Evolutionary conservation across 2,797 vertebrate species (phyloP).

Genomic region (Sparidentex hasta): DNA sequence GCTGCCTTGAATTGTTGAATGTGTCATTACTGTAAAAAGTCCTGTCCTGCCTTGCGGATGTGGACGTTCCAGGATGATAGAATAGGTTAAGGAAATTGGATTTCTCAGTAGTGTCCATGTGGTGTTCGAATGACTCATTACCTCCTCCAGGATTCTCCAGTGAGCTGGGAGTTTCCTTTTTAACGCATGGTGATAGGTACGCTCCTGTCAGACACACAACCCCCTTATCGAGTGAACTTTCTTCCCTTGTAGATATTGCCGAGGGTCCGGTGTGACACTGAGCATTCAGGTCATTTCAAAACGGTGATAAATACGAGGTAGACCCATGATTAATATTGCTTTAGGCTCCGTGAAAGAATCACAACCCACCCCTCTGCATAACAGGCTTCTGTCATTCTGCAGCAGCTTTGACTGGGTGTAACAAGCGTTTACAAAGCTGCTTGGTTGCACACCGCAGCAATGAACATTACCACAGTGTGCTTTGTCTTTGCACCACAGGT

Average conservation of each 20-base stretch:
- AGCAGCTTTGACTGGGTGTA: constrained; percentile 27
- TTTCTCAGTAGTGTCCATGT: not conserved
- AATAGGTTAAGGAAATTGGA: not conserved
- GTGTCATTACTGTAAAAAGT: constrained; percentile 2
- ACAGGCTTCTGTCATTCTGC: not conserved
- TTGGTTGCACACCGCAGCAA: not conserved
- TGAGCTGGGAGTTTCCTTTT: constrained; percentile 19
- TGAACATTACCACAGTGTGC: not conserved
- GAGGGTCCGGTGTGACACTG: not conserved
- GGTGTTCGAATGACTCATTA: not conserved
- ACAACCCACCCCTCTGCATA: constrained; percentile 1
- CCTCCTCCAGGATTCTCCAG: not conserved
- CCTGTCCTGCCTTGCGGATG: not conserved
- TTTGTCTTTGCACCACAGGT: not conserved
- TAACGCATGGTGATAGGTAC: not conserved
- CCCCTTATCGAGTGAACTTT: constrained; percentile 41
- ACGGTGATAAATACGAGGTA: not conserved
- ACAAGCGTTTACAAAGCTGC: constrained; percentile 4
- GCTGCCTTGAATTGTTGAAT: not conserved
- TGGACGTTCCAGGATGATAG: not conserved
- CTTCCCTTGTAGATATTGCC: constrained; percentile 1
- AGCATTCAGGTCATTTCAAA: constrained; percentile 1
- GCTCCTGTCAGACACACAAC: not conserved
- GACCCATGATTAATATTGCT: constrained; percentile 13
- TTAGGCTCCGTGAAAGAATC: not conserved